Evolutionary conservation across 2,797 vertebrate species (phyloP).

Genomic region (Ataeniobius toweri): DNA sequence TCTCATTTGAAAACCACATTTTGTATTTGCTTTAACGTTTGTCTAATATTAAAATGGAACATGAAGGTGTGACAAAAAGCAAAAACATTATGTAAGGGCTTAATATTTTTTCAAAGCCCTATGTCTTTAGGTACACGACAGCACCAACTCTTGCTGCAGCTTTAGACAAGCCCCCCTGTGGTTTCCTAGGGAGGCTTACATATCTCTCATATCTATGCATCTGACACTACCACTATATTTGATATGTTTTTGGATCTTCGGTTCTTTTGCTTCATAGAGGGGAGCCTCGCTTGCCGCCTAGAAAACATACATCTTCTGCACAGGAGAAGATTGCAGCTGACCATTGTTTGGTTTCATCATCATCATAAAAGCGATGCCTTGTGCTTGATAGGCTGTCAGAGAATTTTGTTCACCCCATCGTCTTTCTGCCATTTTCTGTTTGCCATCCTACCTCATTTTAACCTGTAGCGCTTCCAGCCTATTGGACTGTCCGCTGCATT

Average conservation of each 20-base stretch:
- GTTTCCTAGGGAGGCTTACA: constrained; percentile 49
- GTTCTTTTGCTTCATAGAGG: constrained; percentile 25
- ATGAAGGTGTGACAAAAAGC: background rate
- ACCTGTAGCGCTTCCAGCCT: constrained; percentile 23
- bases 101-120: background rate
- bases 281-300: constrained; percentile 21
- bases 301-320: constrained; percentile 39
- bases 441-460: constrained; percentile 19
- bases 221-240: constrained; percentile 41
- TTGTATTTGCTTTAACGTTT: background rate
- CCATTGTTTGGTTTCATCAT: constrained; percentile 68
- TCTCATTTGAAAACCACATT: background rate
- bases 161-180: constrained; percentile 7
- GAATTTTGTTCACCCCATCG: constrained; percentile 53
- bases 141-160: background rate
- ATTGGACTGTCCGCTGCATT: constrained; percentile 38
- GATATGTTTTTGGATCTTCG: constrained; percentile 39
- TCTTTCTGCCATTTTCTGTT: constrained; percentile 31
- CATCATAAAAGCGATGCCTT: constrained; percentile 35
- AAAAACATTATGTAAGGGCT: background rate
- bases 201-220: constrained; percentile 47
- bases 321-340: constrained; percentile 57
- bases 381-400: constrained; percentile 44
- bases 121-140: constrained; percentile 13
- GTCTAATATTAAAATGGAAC: too few relatives aligned